A percentile compares a stretch with the other conserved stretches of the same genome.
phyloP scores from a whole-genome alignment of 2,888 invertebrate species.

The Himalopsyche japonica region DNA sequence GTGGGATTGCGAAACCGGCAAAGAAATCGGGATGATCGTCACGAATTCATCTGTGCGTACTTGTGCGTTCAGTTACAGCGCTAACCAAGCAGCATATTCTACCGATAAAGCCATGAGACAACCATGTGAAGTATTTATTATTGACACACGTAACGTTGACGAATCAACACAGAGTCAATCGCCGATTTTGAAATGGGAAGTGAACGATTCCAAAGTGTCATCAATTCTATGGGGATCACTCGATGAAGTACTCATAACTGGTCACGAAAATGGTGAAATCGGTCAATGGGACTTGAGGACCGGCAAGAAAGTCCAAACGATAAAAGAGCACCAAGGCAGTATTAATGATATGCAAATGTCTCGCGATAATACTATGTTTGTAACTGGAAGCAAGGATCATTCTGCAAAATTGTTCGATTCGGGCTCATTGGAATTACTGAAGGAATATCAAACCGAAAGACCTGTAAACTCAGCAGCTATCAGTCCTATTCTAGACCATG shows the following conservation, averaged over 20 bases:
- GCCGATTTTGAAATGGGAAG: slow-evolving; percentile 78
- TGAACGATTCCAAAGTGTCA: slow-evolving; percentile 83
- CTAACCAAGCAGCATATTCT: slow-evolving; percentile 88
- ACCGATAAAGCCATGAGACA: slow-evolving; percentile 93
- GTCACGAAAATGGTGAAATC: slow-evolving; percentile 93
- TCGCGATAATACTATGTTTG: slow-evolving; percentile 92
- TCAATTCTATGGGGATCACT: slow-evolving; percentile 93
- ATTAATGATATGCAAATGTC: slow-evolving; percentile 97
- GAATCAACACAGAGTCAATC: slow-evolving; percentile 68
- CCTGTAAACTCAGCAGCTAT: slow-evolving; percentile 98
- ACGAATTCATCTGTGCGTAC: slow-evolving; percentile 90
- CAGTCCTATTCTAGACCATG: slow-evolving; percentile 94
- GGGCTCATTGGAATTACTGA: slow-evolving; percentile 81
- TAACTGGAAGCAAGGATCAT: slow-evolving; percentile 95
- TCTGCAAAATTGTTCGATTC: slow-evolving; percentile 95
- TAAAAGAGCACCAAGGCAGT: slow-evolving; percentile 80
- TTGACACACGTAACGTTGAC: slow-evolving; percentile 79
- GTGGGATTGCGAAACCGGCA: slow-evolving; percentile 91
- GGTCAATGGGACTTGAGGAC: slow-evolving; percentile 93
- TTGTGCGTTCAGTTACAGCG: slow-evolving; percentile 90
- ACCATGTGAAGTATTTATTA: slow-evolving; percentile 86
- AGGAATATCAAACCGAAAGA: slow-evolving; percentile 96
- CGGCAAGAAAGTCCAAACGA: slow-evolving; percentile 77
- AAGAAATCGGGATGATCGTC: slow-evolving; percentile 74
- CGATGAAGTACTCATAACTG: slow-evolving; percentile 89